phyloP scores from a whole-genome alignment of 2,113 vertebrate genomes.

The Piprites chloris region DNA sequence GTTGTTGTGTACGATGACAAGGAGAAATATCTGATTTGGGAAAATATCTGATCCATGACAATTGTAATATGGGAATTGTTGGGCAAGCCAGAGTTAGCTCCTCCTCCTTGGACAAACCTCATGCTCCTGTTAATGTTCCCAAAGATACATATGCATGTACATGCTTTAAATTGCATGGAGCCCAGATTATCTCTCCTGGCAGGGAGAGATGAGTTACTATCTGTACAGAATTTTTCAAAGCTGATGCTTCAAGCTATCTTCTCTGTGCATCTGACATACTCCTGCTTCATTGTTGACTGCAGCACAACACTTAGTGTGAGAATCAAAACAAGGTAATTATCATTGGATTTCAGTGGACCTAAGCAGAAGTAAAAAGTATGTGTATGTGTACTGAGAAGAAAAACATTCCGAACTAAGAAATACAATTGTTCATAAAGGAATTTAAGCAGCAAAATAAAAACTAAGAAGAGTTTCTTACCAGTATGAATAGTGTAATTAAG shows the following conservation, averaged over 20 bases:
- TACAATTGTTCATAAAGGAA: not conserved
- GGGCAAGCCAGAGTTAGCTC: not conserved
- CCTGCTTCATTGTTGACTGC: not conserved
- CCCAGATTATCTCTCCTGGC: not conserved
- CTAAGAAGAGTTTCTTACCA: not conserved
- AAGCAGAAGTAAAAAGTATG: not conserved
- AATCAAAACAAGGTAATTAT: slow-evolving; percentile 30
- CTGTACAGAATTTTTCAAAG: slow-evolving; percentile 16
- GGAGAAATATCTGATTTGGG: not conserved
- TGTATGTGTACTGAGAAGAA: not conserved
- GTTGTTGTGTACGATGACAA: not conserved
- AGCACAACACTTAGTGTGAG: not conserved
- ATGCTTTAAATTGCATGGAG: not conserved
- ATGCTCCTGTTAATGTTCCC: not conserved
- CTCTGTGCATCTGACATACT: slow-evolving; percentile 19
- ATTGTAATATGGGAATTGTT: not conserved
- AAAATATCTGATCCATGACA: not conserved
- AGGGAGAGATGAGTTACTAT: slow-evolving; percentile 1
- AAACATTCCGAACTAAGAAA: not conserved
- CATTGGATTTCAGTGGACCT: not conserved
- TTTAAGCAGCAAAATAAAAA: not conserved
- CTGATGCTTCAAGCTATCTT: slow-evolving; percentile 17
- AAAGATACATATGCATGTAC: not conserved
- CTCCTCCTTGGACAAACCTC: not conserved
- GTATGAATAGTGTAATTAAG: not conserved